These are phyloP conservation scores for Drosophila parvula DNA, from an alignment of 1,140 invertebrate species.

Conservation along the genomic window DNA sequence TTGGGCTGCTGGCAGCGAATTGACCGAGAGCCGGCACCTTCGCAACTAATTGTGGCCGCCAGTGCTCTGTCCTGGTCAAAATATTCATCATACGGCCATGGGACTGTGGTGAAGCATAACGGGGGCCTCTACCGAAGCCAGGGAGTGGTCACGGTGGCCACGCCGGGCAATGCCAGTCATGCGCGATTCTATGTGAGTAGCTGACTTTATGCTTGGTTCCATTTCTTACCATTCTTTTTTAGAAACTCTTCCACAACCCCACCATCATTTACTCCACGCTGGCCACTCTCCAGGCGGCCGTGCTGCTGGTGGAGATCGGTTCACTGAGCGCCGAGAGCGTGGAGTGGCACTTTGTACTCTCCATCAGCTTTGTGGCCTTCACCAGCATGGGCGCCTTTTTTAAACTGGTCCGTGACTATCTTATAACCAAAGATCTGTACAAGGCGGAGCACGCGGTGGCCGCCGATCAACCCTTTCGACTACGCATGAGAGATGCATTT, in stretches of 20 bases:
- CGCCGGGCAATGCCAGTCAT: constrained; percentile 93
- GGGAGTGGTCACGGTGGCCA: constrained; percentile 90
- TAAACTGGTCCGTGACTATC: constrained; percentile 93
- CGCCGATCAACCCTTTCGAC: constrained; percentile 35
- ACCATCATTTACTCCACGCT: constrained; percentile 90
- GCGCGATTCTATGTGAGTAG: constrained; percentile 93
- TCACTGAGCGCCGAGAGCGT: constrained; percentile 89
- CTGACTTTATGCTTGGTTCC: too few species aligned
- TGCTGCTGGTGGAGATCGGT: constrained; percentile 91
- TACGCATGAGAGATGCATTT: constrained; percentile 43
- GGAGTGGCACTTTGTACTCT: constrained; percentile 96
- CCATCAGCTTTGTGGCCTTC: constrained; percentile 92
- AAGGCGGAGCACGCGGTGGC: constrained; percentile 88
- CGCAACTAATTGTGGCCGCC: constrained; percentile 60
- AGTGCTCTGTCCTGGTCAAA: constrained; percentile 87
- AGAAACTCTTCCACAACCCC: constrained; percentile 96
- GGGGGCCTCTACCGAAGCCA: constrained; percentile 92
- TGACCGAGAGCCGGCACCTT: constrained; percentile 59
- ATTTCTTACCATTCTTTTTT: constrained; percentile 61
- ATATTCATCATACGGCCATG: constrained; percentile 89
- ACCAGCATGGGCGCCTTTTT: constrained; percentile 97
- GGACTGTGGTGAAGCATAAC: constrained; percentile 92
- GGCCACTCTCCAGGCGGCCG: constrained; percentile 88
- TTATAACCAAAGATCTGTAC: constrained; percentile 93
- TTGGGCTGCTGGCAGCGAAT: constrained; percentile 93